A percentile compares a stretch with the other conserved stretches of the same genome.
phyloP scores from a whole-genome alignment of 2,113 vertebrate species.

The Haplochromis vanheusdeni region DNA sequence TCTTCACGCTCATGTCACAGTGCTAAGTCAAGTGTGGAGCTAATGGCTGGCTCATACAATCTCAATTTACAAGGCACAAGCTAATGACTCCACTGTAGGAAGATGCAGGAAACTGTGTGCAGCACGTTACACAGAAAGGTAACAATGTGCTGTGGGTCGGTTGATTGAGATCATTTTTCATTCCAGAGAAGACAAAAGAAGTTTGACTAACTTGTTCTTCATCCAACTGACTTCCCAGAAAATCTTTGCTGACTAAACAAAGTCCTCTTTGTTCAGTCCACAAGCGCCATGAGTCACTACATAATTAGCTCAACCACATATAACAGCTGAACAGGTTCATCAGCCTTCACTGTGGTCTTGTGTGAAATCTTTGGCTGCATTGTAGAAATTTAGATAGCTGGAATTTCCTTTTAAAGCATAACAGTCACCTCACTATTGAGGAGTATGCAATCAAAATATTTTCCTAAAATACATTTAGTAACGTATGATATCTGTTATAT shows the following conservation, averaged over 20 bases:
- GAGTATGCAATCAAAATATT: background rate
- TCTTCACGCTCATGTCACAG: constrained; percentile 34
- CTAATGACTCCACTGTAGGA: background rate
- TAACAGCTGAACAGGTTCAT: background rate
- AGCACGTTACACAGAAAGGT: background rate
- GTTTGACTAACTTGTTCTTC: background rate
- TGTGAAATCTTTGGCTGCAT: background rate
- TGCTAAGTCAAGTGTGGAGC: constrained; percentile 56
- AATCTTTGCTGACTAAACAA: background rate
- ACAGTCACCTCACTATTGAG: background rate
- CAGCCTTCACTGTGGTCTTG: background rate
- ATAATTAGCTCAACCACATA: rapidly evolving
- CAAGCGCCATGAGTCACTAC: background rate
- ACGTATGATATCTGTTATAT: background rate
- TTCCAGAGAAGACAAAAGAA: rapidly evolving
- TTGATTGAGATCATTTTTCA: background rate
- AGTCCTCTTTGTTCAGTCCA: background rate
- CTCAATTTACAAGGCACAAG: constrained; percentile 57
- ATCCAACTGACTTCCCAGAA: background rate
- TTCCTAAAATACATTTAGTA: background rate
- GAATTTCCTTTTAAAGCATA: background rate
- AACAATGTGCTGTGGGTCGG: background rate
- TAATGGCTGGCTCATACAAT: constrained; percentile 31
- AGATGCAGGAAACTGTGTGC: background rate
- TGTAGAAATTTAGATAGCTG: background rate